A percentile compares a stretch with the other conserved stretches of the same genome.
Conservation (phyloP, 1,140 invertebrate species). For the Cotesia chilonis region DNA sequence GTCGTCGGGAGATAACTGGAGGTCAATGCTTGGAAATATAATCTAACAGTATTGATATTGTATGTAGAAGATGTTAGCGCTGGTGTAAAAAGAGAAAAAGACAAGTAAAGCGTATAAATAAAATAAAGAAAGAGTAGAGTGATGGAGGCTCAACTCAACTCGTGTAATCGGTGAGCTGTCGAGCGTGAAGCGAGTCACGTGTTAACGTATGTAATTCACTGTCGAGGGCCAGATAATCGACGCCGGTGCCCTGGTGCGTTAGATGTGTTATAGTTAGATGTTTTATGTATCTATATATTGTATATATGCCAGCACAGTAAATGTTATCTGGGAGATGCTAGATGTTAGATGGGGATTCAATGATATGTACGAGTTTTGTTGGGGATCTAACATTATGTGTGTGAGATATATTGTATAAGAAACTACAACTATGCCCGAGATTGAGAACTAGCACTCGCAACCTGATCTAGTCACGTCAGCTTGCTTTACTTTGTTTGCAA, state of each 20-base stretch:
- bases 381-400: neutral
- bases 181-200: slow-evolving; percentile 11
- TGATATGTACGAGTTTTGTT: neutral
- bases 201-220: slow-evolving; percentile 4
- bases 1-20: no score
- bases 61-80: neutral
- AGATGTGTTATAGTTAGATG: neutral
- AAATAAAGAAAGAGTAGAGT: neutral
- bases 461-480: slow-evolving; percentile 42
- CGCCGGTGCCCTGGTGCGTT: slow-evolving; percentile 11
- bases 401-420: neutral
- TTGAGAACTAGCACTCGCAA: slow-evolving; percentile 22
- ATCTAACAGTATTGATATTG: no score
- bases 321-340: no score
- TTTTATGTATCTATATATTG: no score
- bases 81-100: neutral
- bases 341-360: no score
- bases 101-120: neutral
- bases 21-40: no score
- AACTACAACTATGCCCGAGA: neutral
- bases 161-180: slow-evolving; percentile 1
- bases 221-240: slow-evolving; percentile 11
- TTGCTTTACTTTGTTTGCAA: slow-evolving; percentile 31
- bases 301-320: no score
- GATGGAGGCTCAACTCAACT: neutral